Base-by-base conservation (phyloP, 2,113 vertebrate species). In the Dromiciops gliroides region DNA sequence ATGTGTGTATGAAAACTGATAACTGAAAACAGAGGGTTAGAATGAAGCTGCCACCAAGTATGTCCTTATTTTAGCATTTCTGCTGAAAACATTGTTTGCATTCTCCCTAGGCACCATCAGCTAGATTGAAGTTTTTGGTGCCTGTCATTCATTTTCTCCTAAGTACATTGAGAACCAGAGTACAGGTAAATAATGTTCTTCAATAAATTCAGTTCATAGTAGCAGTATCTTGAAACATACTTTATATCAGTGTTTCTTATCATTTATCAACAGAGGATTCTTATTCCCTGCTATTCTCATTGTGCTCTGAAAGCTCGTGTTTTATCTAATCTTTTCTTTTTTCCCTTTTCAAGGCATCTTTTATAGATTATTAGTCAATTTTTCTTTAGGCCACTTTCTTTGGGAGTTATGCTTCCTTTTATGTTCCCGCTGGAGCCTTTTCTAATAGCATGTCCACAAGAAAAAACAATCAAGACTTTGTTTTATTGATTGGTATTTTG, bases 61-160 rank as follows among this genome's bases (percentile, higher is more conserved):
- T 44, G 89, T 10, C 91, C 92, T 94, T 91, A 88, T 0, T 89
- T 89, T 49, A 31, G 24, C 12, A 22, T 89, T 89, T 9, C 8
- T 89, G 8, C 28, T 89, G 48, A 89, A 89, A 49, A 31, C 26
- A 48, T 31, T 49, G 25, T 49, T 28, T 10, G 53, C 6, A 88
- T 92, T 48, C 92, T 96, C 96, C 91, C 96, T 90, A 51, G 90
- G 52, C 91, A 88, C 92, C 90, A 92, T 95, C 94, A 90, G 95
- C 37, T 75, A 96, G 96, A 97, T 95, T 94, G 97, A 96, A 96
- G 95, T 3, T 95, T 93, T 95, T 95, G 93, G 96, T 97, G n/a
- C 92, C 44, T 19, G 3, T 95, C 89, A 88, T 97, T 96, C 48
- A 93, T 95, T 97, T 95, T 94, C 91, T 93, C 51, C 75, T 50